Percentiles rank a stretch among this genome's conserved stretches.
phyloP scores from a whole-genome alignment of 2,113 vertebrate species.

The Steatornis caripensis region DNA sequence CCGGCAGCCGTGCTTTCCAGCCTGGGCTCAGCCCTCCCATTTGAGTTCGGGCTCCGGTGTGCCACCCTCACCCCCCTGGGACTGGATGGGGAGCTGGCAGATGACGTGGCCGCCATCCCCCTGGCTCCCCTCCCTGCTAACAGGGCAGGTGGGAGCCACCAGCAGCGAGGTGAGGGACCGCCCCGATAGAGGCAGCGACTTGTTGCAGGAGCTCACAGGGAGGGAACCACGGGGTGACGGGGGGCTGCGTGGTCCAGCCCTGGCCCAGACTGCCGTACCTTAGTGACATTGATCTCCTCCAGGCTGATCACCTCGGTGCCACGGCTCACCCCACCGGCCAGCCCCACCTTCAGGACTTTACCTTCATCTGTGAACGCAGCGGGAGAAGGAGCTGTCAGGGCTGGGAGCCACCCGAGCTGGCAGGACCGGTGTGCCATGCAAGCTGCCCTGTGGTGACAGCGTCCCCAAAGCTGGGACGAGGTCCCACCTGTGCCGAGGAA shows the following conservation, averaged over 20 bases:
- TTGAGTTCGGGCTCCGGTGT: not conserved
- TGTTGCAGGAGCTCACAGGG: not conserved
- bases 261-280: constrained; percentile 54
- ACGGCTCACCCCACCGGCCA: constrained; percentile 58
- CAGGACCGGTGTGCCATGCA: accelerated
- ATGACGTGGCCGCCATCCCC: not conserved
- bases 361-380: constrained; percentile 72
- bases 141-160: not conserved
- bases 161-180: not conserved
- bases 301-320: constrained; percentile 75
- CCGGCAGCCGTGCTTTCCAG: not conserved
- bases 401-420: accelerated
- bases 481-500: constrained; percentile 85
- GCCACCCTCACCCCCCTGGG: too few relatives aligned
- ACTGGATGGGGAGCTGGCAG: not conserved
- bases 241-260: accelerated
- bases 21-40: not conserved
- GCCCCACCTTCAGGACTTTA: constrained; percentile 80
- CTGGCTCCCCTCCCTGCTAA: not conserved
- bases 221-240: accelerated
- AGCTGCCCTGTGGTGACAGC: not conserved
- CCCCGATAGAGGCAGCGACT: accelerated
- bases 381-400: not conserved
- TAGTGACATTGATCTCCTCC: constrained; percentile 79
- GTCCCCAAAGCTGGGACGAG: accelerated